These are phyloP conservation scores for Clarias fuscus DNA, from an alignment of 2,797 vertebrate genomes.

Conservation along the genomic window DNA sequence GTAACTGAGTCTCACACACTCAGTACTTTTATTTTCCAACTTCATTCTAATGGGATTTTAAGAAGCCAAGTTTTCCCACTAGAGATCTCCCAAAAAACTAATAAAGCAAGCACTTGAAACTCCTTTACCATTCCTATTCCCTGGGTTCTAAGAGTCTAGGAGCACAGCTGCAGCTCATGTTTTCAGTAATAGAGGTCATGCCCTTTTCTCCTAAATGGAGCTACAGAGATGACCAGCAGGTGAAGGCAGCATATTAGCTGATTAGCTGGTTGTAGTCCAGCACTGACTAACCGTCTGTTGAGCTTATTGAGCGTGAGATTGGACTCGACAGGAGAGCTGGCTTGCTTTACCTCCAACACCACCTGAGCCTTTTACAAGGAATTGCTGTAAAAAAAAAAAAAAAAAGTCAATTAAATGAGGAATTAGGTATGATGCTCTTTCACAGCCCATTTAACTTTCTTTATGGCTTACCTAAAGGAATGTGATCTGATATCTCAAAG, in stretches of 20 bases:
- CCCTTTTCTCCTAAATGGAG: conserved; percentile 14
- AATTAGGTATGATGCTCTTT: neutral
- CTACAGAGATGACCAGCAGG: conserved; percentile 24
- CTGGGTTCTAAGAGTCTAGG: neutral
- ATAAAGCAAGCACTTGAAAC: neutral
- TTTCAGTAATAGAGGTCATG: conserved; percentile 12
- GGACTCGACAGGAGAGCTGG: conserved; percentile 45
- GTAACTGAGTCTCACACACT: neutral
- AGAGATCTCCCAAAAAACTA: neutral
- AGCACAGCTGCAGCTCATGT: neutral
- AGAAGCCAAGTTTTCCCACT: neutral
- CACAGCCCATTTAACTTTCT: neutral
- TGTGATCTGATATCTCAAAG: neutral
- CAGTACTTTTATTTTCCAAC: neutral
- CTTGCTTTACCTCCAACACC: conserved; percentile 23
- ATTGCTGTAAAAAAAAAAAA: neutral
- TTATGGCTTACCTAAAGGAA: neutral
- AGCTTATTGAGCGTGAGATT: conserved; percentile 65
- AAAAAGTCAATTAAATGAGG: neutral
- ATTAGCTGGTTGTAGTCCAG: conserved; percentile 41
- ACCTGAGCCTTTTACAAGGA: conserved; percentile 4
- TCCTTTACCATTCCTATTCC: neutral
- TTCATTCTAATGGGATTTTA: neutral
- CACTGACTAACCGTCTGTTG: conserved; percentile 52
- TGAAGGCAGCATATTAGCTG: conserved; percentile 57